Percentiles rank a stretch among this genome's conserved stretches.
Conservation (phyloP, 2,797 vertebrate species). For the Tolypeutes matacus region DNA sequence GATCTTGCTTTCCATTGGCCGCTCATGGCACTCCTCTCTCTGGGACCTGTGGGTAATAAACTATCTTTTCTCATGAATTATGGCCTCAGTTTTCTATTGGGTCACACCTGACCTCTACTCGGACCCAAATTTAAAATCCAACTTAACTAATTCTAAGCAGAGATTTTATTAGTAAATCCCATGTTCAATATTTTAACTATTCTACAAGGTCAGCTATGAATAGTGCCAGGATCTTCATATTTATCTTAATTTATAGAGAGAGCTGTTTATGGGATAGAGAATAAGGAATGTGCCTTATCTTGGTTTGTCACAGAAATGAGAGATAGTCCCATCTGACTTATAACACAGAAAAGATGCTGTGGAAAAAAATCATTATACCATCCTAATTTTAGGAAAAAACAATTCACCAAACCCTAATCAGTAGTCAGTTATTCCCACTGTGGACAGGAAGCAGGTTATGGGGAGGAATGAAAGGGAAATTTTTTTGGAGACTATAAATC, state of each 20-base stretch:
- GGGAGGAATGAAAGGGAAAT: neutral
- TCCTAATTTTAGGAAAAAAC: slow-evolving; percentile 2
- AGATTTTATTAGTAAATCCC: neutral
- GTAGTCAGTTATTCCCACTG: neutral
- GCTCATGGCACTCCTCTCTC: no score
- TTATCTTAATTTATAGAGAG: neutral
- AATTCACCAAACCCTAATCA: neutral
- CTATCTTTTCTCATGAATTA: no score
- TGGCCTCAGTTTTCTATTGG: no score
- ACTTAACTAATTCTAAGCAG: neutral
- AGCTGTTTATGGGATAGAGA: neutral
- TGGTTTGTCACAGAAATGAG: neutral
- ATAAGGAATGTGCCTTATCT: neutral
- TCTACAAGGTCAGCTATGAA: neutral
- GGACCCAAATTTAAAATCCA: no score
- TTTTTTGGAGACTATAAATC: neutral
- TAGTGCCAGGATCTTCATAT: neutral
- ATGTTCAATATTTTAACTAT: neutral
- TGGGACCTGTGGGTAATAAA: no score
- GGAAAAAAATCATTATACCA: neutral
- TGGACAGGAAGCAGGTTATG: neutral
- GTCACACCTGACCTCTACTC: no score
- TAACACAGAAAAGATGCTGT: neutral
- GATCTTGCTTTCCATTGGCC: no score
- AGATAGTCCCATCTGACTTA: neutral